Evolutionary conservation across 2,113 vertebrate species (phyloP), one percentile per base, ranked within the genome.

Genomic region (Hassar affinis): DNA sequence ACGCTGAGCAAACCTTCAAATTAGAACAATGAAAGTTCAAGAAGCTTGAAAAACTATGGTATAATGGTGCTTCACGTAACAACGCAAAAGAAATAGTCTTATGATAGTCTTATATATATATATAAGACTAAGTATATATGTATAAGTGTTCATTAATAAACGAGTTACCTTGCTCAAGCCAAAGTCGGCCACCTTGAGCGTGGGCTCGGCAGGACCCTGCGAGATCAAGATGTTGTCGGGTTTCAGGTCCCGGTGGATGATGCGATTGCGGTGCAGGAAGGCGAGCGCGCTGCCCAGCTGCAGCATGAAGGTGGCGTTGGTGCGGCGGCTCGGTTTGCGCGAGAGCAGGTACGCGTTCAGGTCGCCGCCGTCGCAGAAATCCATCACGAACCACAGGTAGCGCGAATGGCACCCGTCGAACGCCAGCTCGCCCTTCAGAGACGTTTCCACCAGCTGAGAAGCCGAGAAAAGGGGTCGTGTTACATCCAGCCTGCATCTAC

Each of bases 331-430:
- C 0, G 97, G 97, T 86, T 98, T 99, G 71, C 97, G 95, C 10
- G 97, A 97, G 80, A 99, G 89, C 35, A 99, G 91, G 87, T 99
- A 99, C 72, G 97, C 95, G 6, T 99, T 99, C 97, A 99, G 98
- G 89, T 99, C 98, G 0, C 98, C 98, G 9, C 98, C 98, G 0
- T 99, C 97, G 56, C 98, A 99, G 94, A 99, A 99, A 94, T 99
- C 98, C 95, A 96, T 99, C 81, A 99, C 97, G 57, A 99, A 98
- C 98, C 98, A 99, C 91, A 99, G 91, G 91, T 99, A 98, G 90
- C 98, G 98, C 91, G 97, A 95, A 89, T 96, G 96, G 91, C 94
- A 95, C 51, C 96, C 95, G 91, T 99, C 96, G 89, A 98, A 99
- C 83, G 93, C 95, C 90, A 99, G 96, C 91, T 99, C 97, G 35